A percentile compares a stretch with the other conserved stretches of the same genome.
phyloP scores from a whole-genome alignment of 2,888 invertebrate genomes.

The Drosophila lutescens region DNA sequence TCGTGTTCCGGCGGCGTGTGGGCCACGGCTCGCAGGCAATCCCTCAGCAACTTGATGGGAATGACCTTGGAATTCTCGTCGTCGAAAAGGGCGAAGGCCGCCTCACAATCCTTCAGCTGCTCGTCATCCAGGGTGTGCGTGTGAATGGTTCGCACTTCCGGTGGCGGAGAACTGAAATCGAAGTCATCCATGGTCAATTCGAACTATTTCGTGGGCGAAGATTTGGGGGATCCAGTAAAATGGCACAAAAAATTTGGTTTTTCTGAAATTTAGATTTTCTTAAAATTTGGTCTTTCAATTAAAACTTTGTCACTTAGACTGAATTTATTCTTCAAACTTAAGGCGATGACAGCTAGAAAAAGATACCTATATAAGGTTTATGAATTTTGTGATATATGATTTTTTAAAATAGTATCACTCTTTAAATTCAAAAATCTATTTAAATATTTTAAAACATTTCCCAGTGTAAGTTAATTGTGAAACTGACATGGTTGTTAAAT shows the following conservation, averaged over 20 bases:
- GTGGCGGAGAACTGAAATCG: conserved; percentile 56
- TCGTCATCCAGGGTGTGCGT: conserved; percentile 44
- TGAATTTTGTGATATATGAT: no score
- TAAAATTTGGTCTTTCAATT: not conserved
- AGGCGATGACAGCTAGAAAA: not conserved
- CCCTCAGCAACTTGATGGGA: conserved; percentile 49
- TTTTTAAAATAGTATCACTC: no score
- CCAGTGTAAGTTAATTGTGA: not conserved
- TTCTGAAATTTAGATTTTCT: not conserved
- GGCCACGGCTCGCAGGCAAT: conserved; percentile 53
- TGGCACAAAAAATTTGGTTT: not conserved
- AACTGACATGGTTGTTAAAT: conserved; percentile 8
- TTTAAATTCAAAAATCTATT: not conserved
- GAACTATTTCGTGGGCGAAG: not conserved
- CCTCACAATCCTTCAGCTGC: conserved; percentile 45
- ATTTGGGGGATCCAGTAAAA: not conserved
- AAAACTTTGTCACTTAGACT: no score
- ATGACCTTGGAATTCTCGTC: conserved; percentile 30
- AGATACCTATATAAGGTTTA: no score
- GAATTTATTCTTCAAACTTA: not conserved
- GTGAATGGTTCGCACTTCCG: conserved; percentile 50
- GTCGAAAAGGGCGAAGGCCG: conserved; percentile 58
- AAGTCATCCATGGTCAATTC: conserved; percentile 54
- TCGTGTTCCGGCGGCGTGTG: conserved; percentile 59
- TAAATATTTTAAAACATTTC: not conserved